A percentile compares a stretch with the other conserved stretches of the same genome.
These are phyloP conservation scores for Cervus canadensis DNA, from an alignment of 2,113 vertebrate genomes.

Conservation along the genomic window DNA sequence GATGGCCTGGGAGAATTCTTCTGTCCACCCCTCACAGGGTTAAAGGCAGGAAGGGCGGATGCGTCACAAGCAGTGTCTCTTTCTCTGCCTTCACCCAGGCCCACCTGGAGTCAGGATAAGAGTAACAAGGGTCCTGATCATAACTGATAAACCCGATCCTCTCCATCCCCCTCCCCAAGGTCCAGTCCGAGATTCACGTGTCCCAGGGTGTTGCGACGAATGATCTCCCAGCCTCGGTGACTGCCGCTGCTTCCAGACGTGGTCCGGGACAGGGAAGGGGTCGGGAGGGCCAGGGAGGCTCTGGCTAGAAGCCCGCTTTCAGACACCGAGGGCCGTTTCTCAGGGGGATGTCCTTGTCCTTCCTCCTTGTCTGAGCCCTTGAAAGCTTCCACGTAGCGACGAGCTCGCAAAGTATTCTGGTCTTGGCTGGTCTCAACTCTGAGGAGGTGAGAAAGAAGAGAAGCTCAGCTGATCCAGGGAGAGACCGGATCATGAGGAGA, in stretches of 20 bases:
- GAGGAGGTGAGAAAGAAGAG: not conserved
- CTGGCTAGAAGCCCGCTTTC: not conserved
- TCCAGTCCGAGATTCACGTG: slow-evolving; percentile 70
- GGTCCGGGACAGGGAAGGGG: slow-evolving; percentile 72
- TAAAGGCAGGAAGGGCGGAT: not conserved
- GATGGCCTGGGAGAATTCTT: not conserved
- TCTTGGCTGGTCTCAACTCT: slow-evolving; percentile 92
- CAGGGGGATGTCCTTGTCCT: slow-evolving; percentile 52
- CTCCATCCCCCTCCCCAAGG: slow-evolving; percentile 57
- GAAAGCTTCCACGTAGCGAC: slow-evolving; percentile 86
- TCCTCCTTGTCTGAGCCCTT: slow-evolving; percentile 79
- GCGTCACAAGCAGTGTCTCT: not conserved
- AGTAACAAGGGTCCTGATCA: slow-evolving; percentile 39
- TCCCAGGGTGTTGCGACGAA: slow-evolving; percentile 82
- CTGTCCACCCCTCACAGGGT: not conserved
- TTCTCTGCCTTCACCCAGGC: not conserved
- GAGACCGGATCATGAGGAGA: not conserved
- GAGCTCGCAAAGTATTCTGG: slow-evolving; percentile 84
- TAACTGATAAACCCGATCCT: slow-evolving; percentile 78
- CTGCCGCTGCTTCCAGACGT: slow-evolving; percentile 78
- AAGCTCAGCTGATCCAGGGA: not conserved
- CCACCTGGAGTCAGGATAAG: not conserved
- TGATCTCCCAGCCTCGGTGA: slow-evolving; percentile 85
- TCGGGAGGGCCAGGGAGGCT: not conserved
- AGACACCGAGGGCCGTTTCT: slow-evolving; percentile 40